These are phyloP conservation scores for Pocillopora verrucosa DNA, from an alignment of 64 coral and sea anemone genomes.

Conservation along the genomic window DNA sequence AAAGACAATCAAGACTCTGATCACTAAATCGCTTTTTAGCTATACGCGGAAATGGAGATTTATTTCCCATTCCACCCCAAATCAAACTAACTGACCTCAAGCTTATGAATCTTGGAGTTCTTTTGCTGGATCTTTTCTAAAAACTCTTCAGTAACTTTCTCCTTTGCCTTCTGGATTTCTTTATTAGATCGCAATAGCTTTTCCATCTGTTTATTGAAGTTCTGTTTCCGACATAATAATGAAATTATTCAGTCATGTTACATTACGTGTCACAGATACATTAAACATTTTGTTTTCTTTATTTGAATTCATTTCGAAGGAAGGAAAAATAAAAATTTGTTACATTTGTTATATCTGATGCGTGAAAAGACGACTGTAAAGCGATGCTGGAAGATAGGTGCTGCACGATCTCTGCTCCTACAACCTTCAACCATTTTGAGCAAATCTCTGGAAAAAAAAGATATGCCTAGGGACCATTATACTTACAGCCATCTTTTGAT, in stretches of 20 bases:
- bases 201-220: background rate
- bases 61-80: too few species aligned
- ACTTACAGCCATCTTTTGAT: constrained; percentile 20
- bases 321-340: background rate
- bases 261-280: too few species aligned
- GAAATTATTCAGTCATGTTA: background rate
- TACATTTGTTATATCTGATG: background rate
- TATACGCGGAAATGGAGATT: too few species aligned
- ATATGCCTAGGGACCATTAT: background rate
- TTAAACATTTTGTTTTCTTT: background rate
- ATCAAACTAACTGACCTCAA: too few species aligned
- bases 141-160: background rate
- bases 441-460: background rate
- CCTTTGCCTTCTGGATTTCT: constrained; percentile 12
- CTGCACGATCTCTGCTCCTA: too few species aligned
- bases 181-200: background rate
- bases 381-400: background rate
- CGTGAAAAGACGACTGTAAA: background rate
- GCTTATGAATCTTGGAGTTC: background rate
- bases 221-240: background rate
- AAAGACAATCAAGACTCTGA: too few species aligned
- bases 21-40: too few species aligned
- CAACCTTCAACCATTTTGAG: background rate
- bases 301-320: background rate
- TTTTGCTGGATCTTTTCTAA: background rate